Evolutionary conservation across 2,113 vertebrate genomes (phyloP).

Genomic region (Haplochromis vanheusdeni): DNA sequence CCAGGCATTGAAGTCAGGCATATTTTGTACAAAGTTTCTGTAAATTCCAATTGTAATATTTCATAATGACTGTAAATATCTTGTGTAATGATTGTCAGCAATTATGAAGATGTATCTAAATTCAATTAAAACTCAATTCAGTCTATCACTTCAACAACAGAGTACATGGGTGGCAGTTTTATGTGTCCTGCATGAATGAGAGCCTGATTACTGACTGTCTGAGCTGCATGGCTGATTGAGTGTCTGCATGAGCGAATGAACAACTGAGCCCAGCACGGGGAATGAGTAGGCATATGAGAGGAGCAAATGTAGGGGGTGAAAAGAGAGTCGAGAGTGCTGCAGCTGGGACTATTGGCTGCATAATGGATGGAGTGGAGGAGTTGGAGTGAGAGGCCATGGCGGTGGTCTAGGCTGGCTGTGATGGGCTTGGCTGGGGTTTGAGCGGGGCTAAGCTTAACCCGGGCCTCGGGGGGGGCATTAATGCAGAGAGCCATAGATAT

Average conservation of each 20-base stretch:
- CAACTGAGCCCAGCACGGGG: neutral
- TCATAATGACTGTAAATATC: conserved; percentile 92
- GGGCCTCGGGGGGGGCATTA: conserved; percentile 67
- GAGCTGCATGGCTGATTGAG: conserved; percentile 7
- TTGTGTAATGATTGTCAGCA: conserved; percentile 97
- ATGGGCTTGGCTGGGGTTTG: conserved; percentile 21
- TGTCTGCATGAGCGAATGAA: conserved; percentile 32
- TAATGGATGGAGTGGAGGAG: conserved; percentile 52
- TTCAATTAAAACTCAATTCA: conserved; percentile 88
- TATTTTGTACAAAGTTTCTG: conserved; percentile 85
- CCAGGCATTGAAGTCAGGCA: conserved; percentile 88
- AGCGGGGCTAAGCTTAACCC: neutral
- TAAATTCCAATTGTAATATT: conserved; percentile 87
- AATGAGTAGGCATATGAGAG: neutral
- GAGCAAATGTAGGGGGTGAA: conserved; percentile 25
- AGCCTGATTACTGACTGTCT: neutral
- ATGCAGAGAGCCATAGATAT: conserved; percentile 54
- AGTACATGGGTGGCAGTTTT: conserved; percentile 45
- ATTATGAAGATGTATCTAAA: conserved; percentile 92
- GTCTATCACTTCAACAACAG: conserved; percentile 84
- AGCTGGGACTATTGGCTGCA: conserved; percentile 44
- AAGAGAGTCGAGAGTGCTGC: conserved; percentile 19
- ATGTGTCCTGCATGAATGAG: conserved; percentile 36
- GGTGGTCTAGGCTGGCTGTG: conserved; percentile 17
- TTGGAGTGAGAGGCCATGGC: neutral